Evolutionary conservation across 2,888 invertebrate species (phyloP).

Genomic region (Orthonevra nobilis): DNA sequence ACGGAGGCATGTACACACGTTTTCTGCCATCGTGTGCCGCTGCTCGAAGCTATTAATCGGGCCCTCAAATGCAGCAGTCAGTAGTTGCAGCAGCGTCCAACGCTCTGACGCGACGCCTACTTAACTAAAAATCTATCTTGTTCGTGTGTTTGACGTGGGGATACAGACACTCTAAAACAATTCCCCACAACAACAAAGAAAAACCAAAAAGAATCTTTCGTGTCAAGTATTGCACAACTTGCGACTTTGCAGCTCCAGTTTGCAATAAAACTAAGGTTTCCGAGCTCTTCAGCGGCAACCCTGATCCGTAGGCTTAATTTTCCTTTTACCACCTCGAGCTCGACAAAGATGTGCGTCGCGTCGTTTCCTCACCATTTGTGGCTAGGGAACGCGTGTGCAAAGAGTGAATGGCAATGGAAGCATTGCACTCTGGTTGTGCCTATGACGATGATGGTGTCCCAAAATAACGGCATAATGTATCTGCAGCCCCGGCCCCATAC

Average conservation of each 20-base stretch:
- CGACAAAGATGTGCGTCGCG: slow-evolving; percentile 39
- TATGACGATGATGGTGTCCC: slow-evolving; percentile 49
- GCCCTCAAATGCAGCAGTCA: background rate
- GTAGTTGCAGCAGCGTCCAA: slow-evolving; percentile 23
- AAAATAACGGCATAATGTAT: slow-evolving; percentile 58
- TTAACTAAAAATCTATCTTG: slow-evolving; percentile 24
- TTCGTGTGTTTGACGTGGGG: slow-evolving; percentile 33
- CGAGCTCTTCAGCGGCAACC: no score
- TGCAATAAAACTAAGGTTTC: no score
- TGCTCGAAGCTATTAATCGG: slow-evolving; percentile 17
- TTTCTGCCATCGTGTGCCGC: slow-evolving; percentile 23
- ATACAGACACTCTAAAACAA: no score
- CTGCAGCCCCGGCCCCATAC: slow-evolving; percentile 42
- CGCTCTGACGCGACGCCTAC: slow-evolving; percentile 61
- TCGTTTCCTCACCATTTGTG: slow-evolving; percentile 49
- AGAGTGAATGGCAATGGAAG: slow-evolving; percentile 51
- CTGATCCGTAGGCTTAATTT: slow-evolving; percentile 38
- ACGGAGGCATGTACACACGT: slow-evolving; percentile 57
- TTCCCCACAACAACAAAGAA: no score
- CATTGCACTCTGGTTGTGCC: background rate
- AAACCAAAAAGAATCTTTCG: no score
- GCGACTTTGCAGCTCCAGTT: no score
- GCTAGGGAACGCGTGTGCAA: slow-evolving; percentile 31
- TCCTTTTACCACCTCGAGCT: slow-evolving; percentile 41
- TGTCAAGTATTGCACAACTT: no score